These are phyloP conservation scores for Mus spretus DNA, from an alignment of 2,797 vertebrate genomes.

Conservation along the genomic window DNA sequence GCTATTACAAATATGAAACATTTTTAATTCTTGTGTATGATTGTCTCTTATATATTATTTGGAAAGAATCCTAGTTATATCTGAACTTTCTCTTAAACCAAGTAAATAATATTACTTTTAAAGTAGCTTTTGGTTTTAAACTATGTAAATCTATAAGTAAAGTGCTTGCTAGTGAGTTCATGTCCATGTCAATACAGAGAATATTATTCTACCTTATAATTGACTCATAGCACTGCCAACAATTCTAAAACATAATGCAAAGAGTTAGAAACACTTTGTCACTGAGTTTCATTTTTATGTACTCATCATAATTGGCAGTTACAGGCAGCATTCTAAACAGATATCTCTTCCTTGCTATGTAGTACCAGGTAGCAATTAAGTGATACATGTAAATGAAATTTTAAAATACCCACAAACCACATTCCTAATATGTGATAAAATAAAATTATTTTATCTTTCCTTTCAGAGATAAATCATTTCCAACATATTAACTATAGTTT, in stretches of 20 bases:
- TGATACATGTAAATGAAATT: constrained; percentile 46
- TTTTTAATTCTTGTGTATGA: neutral
- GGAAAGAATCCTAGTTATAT: constrained; percentile 23
- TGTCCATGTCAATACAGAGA: constrained; percentile 72
- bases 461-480: constrained; percentile 46
- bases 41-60: neutral
- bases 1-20: neutral
- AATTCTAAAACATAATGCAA: constrained; percentile 66
- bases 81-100: constrained; percentile 59
- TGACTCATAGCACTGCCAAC: neutral
- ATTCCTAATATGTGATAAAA: constrained; percentile 71
- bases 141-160: constrained; percentile 78
- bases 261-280: constrained; percentile 39
- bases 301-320: constrained; percentile 35
- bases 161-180: constrained; percentile 74
- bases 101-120: constrained; percentile 75
- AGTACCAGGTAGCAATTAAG: constrained; percentile 53
- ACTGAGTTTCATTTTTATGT: constrained; percentile 61
- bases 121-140: constrained; percentile 67
- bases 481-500: constrained; percentile 15
- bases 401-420: constrained; percentile 18
- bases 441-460: constrained; percentile 47
- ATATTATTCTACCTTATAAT: constrained; percentile 69
- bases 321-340: constrained; percentile 25
- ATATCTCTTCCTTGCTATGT: neutral